Percentiles rank a stretch among this genome's conserved stretches.
phyloP scores from a whole-genome alignment of 2,888 invertebrate species.

The Cryptus viduatorius region DNA sequence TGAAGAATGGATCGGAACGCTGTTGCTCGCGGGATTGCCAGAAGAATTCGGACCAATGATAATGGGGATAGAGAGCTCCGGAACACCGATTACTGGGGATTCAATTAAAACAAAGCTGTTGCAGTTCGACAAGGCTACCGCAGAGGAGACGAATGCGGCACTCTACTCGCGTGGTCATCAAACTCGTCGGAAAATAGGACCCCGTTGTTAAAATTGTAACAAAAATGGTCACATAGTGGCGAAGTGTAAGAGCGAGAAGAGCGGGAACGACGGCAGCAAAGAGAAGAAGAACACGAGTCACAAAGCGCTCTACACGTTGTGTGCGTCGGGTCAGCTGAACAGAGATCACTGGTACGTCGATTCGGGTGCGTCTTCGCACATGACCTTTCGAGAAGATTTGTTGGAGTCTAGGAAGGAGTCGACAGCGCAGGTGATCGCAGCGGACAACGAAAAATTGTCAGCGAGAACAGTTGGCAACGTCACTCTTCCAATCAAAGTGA shows the following conservation, averaged over 20 bases:
- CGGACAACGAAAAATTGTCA: conserved; percentile 36
- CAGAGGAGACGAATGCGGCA: background rate
- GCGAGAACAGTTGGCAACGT: conserved; percentile 23
- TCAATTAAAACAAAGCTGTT: conserved; percentile 75
- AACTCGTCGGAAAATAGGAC: conserved; percentile 56
- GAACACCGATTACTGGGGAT: conserved; percentile 72
- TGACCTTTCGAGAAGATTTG: conserved; percentile 45
- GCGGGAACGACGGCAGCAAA: background rate
- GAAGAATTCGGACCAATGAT: conserved; percentile 76
- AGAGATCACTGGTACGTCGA: conserved; percentile 55
- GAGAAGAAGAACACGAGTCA: background rate
- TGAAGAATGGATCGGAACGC: conserved; percentile 76
- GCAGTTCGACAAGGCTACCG: conserved; percentile 37
- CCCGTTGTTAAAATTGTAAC: conserved; percentile 52
- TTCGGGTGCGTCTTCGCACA: conserved; percentile 58
- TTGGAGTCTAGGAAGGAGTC: conserved; percentile 17
- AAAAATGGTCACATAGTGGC: conserved; percentile 26
- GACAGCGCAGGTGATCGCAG: conserved; percentile 16
- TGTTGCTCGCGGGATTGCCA: conserved; percentile 75
- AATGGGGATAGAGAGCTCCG: conserved; percentile 73
- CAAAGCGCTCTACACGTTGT: background rate
- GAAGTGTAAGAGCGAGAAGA: conserved; percentile 19
- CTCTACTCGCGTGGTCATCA: conserved; percentile 59
- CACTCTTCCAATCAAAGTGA: background rate
- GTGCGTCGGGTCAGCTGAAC: background rate